Base-by-base conservation (phyloP, 2,888 invertebrate genomes). In the Orthosia incerta region DNA sequence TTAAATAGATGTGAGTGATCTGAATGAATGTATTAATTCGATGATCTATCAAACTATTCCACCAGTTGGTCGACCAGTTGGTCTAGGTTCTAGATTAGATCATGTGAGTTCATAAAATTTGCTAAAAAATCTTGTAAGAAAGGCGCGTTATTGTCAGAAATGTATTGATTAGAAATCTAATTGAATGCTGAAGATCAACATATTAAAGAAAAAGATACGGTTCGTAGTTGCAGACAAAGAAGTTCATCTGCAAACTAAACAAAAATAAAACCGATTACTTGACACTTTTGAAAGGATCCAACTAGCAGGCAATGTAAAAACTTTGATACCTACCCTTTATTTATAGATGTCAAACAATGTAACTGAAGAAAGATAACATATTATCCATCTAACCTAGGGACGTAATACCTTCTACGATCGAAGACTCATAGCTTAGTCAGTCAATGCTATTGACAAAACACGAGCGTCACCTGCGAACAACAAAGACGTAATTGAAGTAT, bases 361-460 rank as follows among this genome's bases (percentile, higher is more conserved):
- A 45, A 15, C n/a, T 9, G 9, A 26, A 63, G 63, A 50, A 26
- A 20, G n/a, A 64, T 13, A 15, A 62, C 4, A 39, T 39, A 48
- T 2, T 31, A 46, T 3, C 12, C 13, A 11, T 48, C 16, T 20
- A 66, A 26, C 23, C 16, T 62, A 48, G 13, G 26, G 4, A 50
- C 39, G 4, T 48, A 23, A 23, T 23, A 16, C 31, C 23, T 55
- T 13, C 16, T 55, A 55, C 39, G 20, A 65, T n/a, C 0, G 45
- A 50, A 51, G 20, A 56, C 16, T 16, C 18, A 66, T 15, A 56
- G 20, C 20, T 31, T 46, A 57, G 50, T 59, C 51, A 59, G 45
- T 77, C 51, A 59, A 45, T 39, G 70, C 9, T 77, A 26, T 74
- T 70, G 53, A 77, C 57, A 74, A 68, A 74, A 69, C 31, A 68